phyloP scores from a whole-genome alignment of 2,888 invertebrate species.

The Philaethria dido region DNA sequence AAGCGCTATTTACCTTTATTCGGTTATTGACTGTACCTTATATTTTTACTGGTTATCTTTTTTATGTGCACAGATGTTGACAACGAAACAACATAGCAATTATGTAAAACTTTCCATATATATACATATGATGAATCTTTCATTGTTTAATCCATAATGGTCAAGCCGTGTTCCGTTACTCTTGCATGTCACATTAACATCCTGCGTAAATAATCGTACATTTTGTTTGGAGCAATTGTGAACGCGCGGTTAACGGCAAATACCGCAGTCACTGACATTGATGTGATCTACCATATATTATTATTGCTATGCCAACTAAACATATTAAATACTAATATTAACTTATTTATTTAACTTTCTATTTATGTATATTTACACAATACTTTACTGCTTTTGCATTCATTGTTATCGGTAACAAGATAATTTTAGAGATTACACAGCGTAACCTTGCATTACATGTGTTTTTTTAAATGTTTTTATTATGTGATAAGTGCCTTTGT shows the following conservation, averaged over 20 bases:
- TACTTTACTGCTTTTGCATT: slow-evolving; percentile 11
- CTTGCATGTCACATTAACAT: slow-evolving; percentile 14
- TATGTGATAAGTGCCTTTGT: background rate
- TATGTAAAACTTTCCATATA: slow-evolving; percentile 8
- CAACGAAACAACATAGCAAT: background rate
- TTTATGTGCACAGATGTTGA: background rate
- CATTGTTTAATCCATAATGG: slow-evolving; percentile 5
- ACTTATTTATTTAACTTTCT: background rate
- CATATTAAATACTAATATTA: background rate
- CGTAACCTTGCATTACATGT: background rate
- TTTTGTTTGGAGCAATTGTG: slow-evolving; percentile 20
- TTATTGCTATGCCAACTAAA: background rate
- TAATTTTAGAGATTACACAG: slow-evolving; percentile 3
- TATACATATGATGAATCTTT: background rate
- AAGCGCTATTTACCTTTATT: slow-evolving; percentile 48
- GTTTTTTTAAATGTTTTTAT: too few relatives aligned
- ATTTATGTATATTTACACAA: slow-evolving; percentile 4
- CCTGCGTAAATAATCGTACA: slow-evolving; percentile 27
- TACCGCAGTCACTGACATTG: background rate
- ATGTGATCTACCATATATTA: slow-evolving; percentile 4
- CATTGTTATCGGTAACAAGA: slow-evolving; percentile 3
- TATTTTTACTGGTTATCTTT: slow-evolving; percentile 19
- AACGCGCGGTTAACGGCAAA: slow-evolving; percentile 33
- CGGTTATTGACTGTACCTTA: slow-evolving; percentile 19
- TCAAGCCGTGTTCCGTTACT: slow-evolving; percentile 10